Percentiles rank a stretch among this genome's conserved stretches.
Evolutionary conservation across 2,797 vertebrate species (phyloP).

Genomic region (Brachyalestes nurse): DNA sequence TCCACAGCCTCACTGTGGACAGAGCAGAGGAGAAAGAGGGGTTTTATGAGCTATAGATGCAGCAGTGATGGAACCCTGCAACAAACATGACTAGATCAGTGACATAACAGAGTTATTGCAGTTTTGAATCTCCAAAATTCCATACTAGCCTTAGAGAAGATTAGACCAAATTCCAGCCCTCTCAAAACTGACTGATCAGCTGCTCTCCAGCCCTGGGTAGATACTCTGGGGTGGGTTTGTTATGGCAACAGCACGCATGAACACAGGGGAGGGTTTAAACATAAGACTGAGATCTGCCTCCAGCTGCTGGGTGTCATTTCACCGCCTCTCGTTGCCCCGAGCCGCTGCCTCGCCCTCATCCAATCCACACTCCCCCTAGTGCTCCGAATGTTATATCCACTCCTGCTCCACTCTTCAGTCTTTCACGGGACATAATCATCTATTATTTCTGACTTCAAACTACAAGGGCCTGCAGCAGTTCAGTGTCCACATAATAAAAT

Average conservation of each 20-base stretch:
- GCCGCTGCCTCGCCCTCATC: neutral
- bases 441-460: neutral
- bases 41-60: neutral
- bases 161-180: neutral
- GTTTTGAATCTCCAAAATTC: constrained; percentile 12
- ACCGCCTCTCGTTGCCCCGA: neutral
- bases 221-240: constrained; percentile 20
- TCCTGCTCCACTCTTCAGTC: neutral
- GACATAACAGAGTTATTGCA: neutral
- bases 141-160: neutral
- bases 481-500: constrained; percentile 7
- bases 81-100: neutral
- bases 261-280: constrained; percentile 23
- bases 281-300: constrained; percentile 29
- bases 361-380: neutral
- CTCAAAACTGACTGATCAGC: constrained; percentile 25
- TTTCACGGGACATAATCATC: neutral
- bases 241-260: constrained; percentile 37
- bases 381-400: neutral
- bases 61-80: neutral
- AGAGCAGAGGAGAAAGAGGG: constrained; percentile 1
- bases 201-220: constrained; percentile 28
- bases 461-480: neutral
- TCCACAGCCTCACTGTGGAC: constrained; percentile 76
- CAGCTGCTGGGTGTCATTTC: constrained; percentile 28